Conservation (phyloP, 2,113 vertebrate species). For the Malurus elegans region DNA sequence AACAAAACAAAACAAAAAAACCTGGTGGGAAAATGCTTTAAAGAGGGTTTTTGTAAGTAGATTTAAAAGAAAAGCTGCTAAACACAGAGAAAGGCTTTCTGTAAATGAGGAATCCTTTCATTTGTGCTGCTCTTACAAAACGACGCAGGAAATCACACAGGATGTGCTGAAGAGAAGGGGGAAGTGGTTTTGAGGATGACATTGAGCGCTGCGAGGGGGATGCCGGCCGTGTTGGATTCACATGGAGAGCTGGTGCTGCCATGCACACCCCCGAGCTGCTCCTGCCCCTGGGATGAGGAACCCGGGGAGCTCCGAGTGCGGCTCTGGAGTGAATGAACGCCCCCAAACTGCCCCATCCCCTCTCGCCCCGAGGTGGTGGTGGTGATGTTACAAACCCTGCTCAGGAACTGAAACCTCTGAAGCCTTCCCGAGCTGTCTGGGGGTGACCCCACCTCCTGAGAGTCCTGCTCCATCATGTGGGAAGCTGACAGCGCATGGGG, state of each 20-base stretch:
- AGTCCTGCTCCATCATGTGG: background rate
- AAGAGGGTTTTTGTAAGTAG: background rate
- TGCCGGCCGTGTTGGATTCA: background rate
- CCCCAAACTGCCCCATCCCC: background rate
- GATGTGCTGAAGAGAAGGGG: background rate
- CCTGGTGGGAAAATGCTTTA: background rate
- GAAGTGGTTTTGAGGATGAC: slow-evolving; percentile 41
- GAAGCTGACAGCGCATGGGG: background rate
- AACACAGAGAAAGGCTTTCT: background rate
- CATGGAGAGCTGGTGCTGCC: accelerated
- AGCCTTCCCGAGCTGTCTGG: background rate
- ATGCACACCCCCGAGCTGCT: accelerated
- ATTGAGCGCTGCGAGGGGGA: background rate
- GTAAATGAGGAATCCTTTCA: background rate
- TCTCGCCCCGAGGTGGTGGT: background rate
- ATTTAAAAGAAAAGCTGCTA: background rate
- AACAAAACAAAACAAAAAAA: background rate
- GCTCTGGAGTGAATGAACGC: accelerated
- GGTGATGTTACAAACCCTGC: background rate
- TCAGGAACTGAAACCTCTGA: slow-evolving; percentile 12
- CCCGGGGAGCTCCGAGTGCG: accelerated
- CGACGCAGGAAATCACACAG: slow-evolving; percentile 16
- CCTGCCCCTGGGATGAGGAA: background rate
- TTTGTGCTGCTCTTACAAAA: background rate
- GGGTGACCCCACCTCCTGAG: background rate